These are phyloP conservation scores for Hoplias malabaricus DNA, from an alignment of 2,113 vertebrate genomes.

Conservation along the genomic window DNA sequence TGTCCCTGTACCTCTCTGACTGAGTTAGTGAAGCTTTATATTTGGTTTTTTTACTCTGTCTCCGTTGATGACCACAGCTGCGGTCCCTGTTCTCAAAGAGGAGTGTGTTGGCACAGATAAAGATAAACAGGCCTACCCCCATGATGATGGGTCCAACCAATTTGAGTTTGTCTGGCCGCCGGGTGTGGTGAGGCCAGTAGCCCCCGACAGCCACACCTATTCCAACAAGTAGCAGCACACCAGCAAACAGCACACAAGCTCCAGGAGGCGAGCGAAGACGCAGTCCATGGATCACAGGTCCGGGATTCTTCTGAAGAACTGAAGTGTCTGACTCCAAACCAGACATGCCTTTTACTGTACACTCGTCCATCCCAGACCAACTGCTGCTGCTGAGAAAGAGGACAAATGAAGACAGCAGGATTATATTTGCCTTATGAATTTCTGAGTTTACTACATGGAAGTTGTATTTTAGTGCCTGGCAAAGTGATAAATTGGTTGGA, in stretches of 20 bases:
- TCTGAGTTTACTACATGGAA: not conserved
- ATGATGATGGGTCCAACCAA: slow-evolving; percentile 91
- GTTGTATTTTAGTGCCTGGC: too few relatives aligned
- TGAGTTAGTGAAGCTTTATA: slow-evolving; percentile 45
- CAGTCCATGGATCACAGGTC: slow-evolving; percentile 67
- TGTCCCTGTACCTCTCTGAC: slow-evolving; percentile 50
- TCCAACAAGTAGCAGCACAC: slow-evolving; percentile 86
- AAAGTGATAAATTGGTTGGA: too few relatives aligned
- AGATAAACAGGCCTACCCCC: slow-evolving; percentile 96
- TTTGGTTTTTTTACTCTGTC: slow-evolving; percentile 55
- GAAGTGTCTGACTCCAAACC: slow-evolving; percentile 51
- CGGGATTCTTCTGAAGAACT: slow-evolving; percentile 58
- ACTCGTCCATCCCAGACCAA: slow-evolving; percentile 62
- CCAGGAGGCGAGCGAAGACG: slow-evolving; percentile 86
- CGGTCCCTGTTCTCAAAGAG: slow-evolving; percentile 88
- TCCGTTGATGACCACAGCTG: slow-evolving; percentile 59
- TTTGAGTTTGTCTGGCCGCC: slow-evolving; percentile 77
- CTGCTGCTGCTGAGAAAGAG: slow-evolving; percentile 35
- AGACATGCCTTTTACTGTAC: slow-evolving; percentile 53
- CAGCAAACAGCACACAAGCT: slow-evolving; percentile 86
- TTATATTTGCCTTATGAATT: not conserved
- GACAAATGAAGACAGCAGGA: not conserved
- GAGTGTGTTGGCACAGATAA: slow-evolving; percentile 96
- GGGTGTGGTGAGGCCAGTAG: slow-evolving; percentile 79
- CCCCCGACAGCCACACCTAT: slow-evolving; percentile 87